These are phyloP conservation scores for Rhinopomastus cyanomelas DNA, from an alignment of 2,113 vertebrate genomes.

Conservation along the genomic window DNA sequence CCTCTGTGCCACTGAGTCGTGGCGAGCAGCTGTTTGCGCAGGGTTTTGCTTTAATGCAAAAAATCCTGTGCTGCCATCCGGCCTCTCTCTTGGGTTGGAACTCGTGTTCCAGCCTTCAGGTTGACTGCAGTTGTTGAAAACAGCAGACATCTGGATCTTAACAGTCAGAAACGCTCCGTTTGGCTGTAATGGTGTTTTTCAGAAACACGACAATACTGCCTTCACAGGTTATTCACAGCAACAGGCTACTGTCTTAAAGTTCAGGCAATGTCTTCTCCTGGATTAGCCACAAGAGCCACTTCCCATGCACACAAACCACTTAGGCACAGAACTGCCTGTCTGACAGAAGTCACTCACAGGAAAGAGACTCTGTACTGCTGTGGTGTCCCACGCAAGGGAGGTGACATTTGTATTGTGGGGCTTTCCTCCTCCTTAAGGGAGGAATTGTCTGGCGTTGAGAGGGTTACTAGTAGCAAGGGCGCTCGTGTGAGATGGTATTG, in stretches of 20 bases:
- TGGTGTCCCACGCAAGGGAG: accelerated
- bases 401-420: neutral
- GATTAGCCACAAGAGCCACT: accelerated
- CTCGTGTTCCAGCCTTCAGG: neutral
- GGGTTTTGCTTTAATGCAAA: neutral
- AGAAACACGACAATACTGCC: neutral
- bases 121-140: neutral
- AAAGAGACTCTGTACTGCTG: accelerated
- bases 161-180: neutral
- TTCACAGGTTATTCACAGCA: neutral
- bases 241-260: neutral
- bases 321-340: no score
- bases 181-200: neutral
- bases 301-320: neutral
- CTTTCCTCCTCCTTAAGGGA: neutral
- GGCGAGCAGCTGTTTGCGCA: neutral
- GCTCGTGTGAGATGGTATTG: neutral
- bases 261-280: accelerated
- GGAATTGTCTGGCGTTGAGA: neutral
- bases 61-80: neutral
- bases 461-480: neutral
- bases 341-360: neutral
- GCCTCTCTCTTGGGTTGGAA: neutral
- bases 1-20: neutral
- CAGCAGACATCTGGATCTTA: neutral